Percentiles rank a stretch among this genome's conserved stretches.
phyloP scores from a whole-genome alignment of 1,140 invertebrate species.

The Drosophila nikananu region DNA sequence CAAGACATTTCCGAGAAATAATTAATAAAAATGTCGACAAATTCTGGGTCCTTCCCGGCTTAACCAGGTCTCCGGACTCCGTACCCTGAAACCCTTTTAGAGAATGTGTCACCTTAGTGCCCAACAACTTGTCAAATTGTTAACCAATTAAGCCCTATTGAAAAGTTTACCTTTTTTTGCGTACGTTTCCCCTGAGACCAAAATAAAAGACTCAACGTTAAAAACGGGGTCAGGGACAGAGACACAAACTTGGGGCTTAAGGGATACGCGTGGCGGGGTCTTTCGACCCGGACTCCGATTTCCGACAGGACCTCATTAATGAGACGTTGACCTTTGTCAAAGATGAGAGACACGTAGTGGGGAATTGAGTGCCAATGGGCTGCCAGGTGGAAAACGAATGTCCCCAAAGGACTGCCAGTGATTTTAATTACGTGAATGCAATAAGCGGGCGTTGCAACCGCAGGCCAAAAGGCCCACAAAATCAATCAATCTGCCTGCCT shows the following conservation, averaged over 20 bases:
- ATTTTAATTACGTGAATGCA: slow-evolving; percentile 64
- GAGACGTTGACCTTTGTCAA: slow-evolving; percentile 45
- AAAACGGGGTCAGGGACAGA: not conserved
- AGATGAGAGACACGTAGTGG: slow-evolving; percentile 7
- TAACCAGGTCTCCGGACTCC: not conserved
- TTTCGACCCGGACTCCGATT: slow-evolving; percentile 4
- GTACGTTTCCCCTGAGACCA: slow-evolving; percentile 12
- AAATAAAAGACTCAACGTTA: slow-evolving; percentile 10
- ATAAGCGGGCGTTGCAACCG: slow-evolving; percentile 42
- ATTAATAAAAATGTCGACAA: slow-evolving; percentile 21
- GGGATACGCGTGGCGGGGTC: not conserved
- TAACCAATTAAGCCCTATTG: slow-evolving; percentile 47
- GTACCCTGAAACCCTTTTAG: not conserved
- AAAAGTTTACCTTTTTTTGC: slow-evolving; percentile 28
- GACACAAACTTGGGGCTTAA: slow-evolving; percentile 27
- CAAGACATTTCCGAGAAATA: slow-evolving; percentile 11
- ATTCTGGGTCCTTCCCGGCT: not conserved
- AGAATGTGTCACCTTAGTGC: slow-evolving; percentile 31
- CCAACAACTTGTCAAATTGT: slow-evolving; percentile 44
- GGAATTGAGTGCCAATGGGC: slow-evolving; percentile 15
- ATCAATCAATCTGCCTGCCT: slow-evolving; percentile 58
- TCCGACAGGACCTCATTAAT: slow-evolving; percentile 33
- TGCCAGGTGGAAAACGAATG: slow-evolving; percentile 32
- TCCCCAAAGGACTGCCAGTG: slow-evolving; percentile 30
- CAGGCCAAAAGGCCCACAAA: slow-evolving; percentile 49